Percentiles rank a stretch among this genome's conserved stretches.
These are phyloP conservation scores for Phalacrocorax carbo DNA, from an alignment of 2,113 vertebrate genomes.

Conservation along the genomic window DNA sequence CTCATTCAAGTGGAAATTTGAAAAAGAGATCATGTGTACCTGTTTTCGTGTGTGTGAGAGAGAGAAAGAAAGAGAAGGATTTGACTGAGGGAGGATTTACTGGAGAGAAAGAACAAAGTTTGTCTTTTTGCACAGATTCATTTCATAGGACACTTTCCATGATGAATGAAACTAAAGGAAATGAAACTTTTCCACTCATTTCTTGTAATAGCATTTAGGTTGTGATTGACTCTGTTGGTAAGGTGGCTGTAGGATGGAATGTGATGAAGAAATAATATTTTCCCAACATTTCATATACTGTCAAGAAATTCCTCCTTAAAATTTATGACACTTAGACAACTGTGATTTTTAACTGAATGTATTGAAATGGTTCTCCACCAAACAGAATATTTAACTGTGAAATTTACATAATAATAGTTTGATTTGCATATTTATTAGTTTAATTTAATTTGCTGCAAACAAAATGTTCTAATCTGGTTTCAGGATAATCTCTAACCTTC, in stretches of 20 bases:
- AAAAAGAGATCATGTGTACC: not conserved
- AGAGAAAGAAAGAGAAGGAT: not conserved
- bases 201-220: not conserved
- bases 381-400: not conserved
- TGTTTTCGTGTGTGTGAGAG: rapidly evolving
- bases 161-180: not conserved
- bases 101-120: not conserved
- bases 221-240: not conserved
- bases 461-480: slow-evolving; percentile 21
- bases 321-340: not conserved
- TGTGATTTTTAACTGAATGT: slow-evolving; percentile 10
- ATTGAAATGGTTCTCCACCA: not conserved
- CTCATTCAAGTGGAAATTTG: not conserved
- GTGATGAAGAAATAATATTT: slow-evolving; percentile 8
- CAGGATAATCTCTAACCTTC: slow-evolving; percentile 6
- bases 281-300: not conserved
- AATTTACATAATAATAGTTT: slow-evolving; percentile 39
- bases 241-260: not conserved
- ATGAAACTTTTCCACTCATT: not conserved
- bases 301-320: slow-evolving; percentile 4
- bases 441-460: slow-evolving; percentile 7
- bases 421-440: slow-evolving; percentile 39
- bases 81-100: not conserved
- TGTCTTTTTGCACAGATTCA: not conserved
- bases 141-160: not conserved